These are phyloP conservation scores for Aphrocallistes beatrix DNA, from an alignment of 37 sponge, comb jelly and placozoan species.

Conservation along the genomic window DNA sequence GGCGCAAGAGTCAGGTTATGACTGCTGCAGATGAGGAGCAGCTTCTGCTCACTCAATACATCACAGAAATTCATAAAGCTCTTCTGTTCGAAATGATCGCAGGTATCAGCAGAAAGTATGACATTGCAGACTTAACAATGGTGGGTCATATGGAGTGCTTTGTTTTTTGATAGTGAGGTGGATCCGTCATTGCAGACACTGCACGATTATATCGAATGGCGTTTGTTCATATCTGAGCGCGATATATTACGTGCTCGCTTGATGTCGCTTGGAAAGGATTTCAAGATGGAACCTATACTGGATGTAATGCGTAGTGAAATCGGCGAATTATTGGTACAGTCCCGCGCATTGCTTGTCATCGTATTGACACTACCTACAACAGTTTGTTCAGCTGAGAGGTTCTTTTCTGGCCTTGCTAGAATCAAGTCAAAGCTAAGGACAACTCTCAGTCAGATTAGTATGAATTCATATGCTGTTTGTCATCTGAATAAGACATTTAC, in stretches of 20 bases:
- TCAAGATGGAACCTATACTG: neutral
- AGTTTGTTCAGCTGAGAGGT: neutral
- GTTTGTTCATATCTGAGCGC: neutral
- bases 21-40: neutral
- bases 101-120: neutral
- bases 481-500: too few relatives aligned
- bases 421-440: neutral
- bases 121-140: neutral
- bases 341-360: neutral
- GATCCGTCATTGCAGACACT: neutral
- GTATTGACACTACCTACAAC: neutral
- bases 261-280: slow-evolving; percentile 9
- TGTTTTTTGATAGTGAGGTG: neutral
- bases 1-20: neutral
- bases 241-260: neutral
- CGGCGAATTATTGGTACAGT: neutral
- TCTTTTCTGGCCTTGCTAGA: neutral
- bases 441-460: neutral
- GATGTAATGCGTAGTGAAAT: neutral
- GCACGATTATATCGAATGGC: neutral
- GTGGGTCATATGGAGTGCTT: neutral
- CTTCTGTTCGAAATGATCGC: neutral
- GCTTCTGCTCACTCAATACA: neutral
- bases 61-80: neutral
- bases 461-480: neutral